Evolutionary conservation across 2,113 vertebrate genomes (phyloP), one percentile per base, ranked within the genome.

Genomic region (Sprattus sprattus): DNA sequence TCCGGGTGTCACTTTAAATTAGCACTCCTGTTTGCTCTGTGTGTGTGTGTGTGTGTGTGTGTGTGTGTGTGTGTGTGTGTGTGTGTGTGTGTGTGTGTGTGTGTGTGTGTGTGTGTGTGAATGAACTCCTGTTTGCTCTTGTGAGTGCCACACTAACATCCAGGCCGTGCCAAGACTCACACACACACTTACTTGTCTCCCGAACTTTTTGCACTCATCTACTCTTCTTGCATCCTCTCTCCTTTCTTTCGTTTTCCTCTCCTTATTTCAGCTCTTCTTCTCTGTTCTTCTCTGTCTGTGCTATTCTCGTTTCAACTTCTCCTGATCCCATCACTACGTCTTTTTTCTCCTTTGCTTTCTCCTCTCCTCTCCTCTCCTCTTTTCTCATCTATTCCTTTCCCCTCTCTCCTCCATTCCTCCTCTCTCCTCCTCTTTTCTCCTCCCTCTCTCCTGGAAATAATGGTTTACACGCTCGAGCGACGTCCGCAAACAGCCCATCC

Each of bases 401-500:
- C 9, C n/a, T n/a, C 54, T 60, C 54, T 60, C 54, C 54, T 60
- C 54, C 54, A 22, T 60, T 64, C 60, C 25, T 67, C 64, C 64
- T 67, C 64, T 28, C n/a, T 25, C 81, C 87, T 92, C 90, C 89
- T 93, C 88, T 91, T 84, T 85, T 89, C 85, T 83, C 28, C 67
- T 86, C 86, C 82, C 49, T 86, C 87, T 85, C 84, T 89, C 90
- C 85, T 44, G 91, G 92, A 95, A 94, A 94, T 94, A 95, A 94
- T 94, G 91, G 92, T 91, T 90, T 93, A 92, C 88, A 91, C 83
- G 91, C 93, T 92, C 93, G 90, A 94, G 89, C 50, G n/a, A 83
- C 86, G 88, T 93, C 93, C 89, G 90, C 91, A 95, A 95, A 95
- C 94, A 93, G 88, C 88, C 88, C 89, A 94, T 95, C 93, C 91